Conservation (phyloP, 2,888 invertebrate species). For the Campopleginae sp. region DNA sequence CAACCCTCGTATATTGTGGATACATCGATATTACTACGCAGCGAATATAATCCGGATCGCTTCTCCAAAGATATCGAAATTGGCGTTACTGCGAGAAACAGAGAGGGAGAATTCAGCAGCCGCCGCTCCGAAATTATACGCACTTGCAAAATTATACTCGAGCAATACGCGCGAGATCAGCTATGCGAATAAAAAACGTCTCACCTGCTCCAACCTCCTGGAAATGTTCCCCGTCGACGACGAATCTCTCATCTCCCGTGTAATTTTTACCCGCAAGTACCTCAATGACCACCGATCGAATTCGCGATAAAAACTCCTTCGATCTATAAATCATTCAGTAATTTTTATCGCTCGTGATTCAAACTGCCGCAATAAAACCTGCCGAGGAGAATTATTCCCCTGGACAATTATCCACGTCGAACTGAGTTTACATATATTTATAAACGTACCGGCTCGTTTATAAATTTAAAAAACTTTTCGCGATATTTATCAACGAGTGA, state of each 20-base stretch:
- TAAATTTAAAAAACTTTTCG: slow-evolving; percentile 23
- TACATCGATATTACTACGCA: slow-evolving; percentile 24
- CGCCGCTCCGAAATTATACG: slow-evolving; percentile 53
- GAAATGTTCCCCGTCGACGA: slow-evolving; percentile 50
- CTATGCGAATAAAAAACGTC: slow-evolving; percentile 32
- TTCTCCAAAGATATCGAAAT: slow-evolving; percentile 38
- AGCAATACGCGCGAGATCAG: slow-evolving; percentile 32
- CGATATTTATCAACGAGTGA: slow-evolving; percentile 12
- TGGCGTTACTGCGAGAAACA: slow-evolving; percentile 31
- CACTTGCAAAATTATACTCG: slow-evolving; percentile 59
- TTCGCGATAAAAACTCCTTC: slow-evolving; percentile 20
- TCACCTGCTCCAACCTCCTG: slow-evolving; percentile 51
- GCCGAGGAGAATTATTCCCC: not conserved
- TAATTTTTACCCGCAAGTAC: slow-evolving; percentile 33
- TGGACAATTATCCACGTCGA: not conserved
- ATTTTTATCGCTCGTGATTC: slow-evolving; percentile 17
- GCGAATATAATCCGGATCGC: not conserved
- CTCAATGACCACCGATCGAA: slow-evolving; percentile 36
- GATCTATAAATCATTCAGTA: slow-evolving; percentile 12
- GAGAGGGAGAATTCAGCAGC: slow-evolving; percentile 32
- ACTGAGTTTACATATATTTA: not conserved
- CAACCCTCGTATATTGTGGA: slow-evolving; percentile 37
- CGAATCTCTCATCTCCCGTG: slow-evolving; percentile 30
- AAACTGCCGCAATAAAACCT: not conserved
- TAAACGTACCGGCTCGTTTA: not conserved